Evolutionary conservation across 2,113 vertebrate species (phyloP), one percentile per base, ranked within the genome.

Genomic region (Phylloscopus trochilus): DNA sequence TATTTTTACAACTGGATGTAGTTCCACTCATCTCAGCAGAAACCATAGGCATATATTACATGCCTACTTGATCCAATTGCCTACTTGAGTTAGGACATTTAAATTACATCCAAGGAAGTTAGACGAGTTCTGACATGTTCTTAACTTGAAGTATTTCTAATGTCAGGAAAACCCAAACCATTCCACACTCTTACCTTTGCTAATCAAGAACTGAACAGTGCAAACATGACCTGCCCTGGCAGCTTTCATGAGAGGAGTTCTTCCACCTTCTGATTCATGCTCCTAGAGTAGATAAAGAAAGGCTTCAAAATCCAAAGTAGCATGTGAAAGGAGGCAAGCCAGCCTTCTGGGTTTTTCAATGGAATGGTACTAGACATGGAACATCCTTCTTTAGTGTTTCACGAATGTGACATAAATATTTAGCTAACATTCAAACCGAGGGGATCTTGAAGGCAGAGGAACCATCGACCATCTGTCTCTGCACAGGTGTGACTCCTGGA

Each of bases 171-270:
- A 19, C 2, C 28, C 56, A 64, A 64, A 28, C 22, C 30, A 64
- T 39, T 21, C 44, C 28, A 51, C 31, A 11, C 47, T 52, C 96
- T 83, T 96, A 98, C 99, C 99, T 99, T 99, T 99, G 97, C 99
- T 99, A 97, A 99, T 99, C 95, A 99, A 98, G 97, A 99, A 99
- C 97, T 99, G 99, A 90, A 99, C 99, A 91, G 99, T 99, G 96
- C 99, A 99, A 97, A 99, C 98, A 96, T 99, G 99, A 92, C 99
- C 99, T 28, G 99, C 99, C 97, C 99, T 99, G 70, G 99, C 99
- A 86, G 99, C 99, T 98, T 99, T 99, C 99, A 99, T 99, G 80
- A 99, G 97, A 87, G 99, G 99, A 47, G 99, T 99, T 95, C 99
- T 98, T 80, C 99, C 99, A 81, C 99, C 99, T 98, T 99, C 99